Base-by-base conservation (phyloP, 2,888 invertebrate genomes). In the Agriotes lineatus region DNA sequence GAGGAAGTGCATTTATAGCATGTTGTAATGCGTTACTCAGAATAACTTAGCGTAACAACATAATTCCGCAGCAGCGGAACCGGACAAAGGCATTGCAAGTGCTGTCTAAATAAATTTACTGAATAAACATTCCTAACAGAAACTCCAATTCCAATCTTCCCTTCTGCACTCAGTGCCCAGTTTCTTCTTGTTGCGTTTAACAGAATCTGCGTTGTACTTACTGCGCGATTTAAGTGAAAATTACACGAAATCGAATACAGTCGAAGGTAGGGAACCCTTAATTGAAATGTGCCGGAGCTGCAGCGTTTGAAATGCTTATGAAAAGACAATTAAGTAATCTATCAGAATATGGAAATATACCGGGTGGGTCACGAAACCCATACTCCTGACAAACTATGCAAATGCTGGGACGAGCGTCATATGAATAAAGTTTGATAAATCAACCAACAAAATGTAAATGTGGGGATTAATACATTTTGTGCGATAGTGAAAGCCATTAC, bases 21-120 rank as follows among this genome's bases (percentile, higher is more conserved):
- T 37, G 48, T 48, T 37, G 35, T 57, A 64, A 64, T 64, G 64
- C 56, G 56, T 64, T 57, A 39, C 33, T 44, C 42, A 12, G 44
- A 54, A 63, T 63, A 54, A 63, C 44, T 52, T 63, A 20, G 74
- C 75, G 75, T 73, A 74, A 75, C 76, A 75, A 70, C 75, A 76
- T 77, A 78, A 78, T 77, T 77, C 74, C 73, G 63, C 71, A 70
- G 73, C 69, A 75, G 73, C 79, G 77, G 76, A 78, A 78, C 76
- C 77, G 79, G 78, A 79, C 78, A 80, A 78, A 78, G 76, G 76
- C 75, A 76, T 76, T 77, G 75, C 78, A 76, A 78, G 77, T 76
- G 75, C 78, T 78, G 76, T 77, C 76, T 78, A 78, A 80, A 79
- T 78, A 79, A 79, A 80, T 79, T 79, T 79, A 75, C 78, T 78